A percentile compares a stretch with the other conserved stretches of the same genome.
These are phyloP conservation scores for Drosophila mayri DNA, from an alignment of 1,140 invertebrate species.

Conservation along the genomic window DNA sequence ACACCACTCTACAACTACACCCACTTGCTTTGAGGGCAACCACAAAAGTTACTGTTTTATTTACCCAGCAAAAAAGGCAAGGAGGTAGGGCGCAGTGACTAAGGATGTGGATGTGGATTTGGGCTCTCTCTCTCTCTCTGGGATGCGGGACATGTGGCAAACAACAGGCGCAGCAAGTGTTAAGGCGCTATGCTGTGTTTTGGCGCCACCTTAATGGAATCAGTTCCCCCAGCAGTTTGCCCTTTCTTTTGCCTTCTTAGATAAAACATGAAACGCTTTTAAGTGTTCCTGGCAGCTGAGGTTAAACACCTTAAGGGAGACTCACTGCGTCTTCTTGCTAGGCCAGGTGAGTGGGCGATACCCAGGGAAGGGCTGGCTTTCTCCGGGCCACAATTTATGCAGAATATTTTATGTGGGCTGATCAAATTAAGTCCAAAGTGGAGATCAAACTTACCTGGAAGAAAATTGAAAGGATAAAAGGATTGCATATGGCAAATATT, in stretches of 20 bases:
- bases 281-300: slow-evolving; percentile 58
- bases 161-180: slow-evolving; percentile 50
- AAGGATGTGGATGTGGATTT: slow-evolving; percentile 11
- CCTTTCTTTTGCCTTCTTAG: slow-evolving; percentile 27
- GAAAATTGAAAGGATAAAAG: background rate
- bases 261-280: slow-evolving; percentile 68
- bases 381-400: slow-evolving; percentile 14
- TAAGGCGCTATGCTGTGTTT: slow-evolving; percentile 42
- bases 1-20: slow-evolving; percentile 23
- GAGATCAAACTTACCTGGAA: background rate
- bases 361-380: slow-evolving; percentile 7
- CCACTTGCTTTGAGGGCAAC: slow-evolving; percentile 48
- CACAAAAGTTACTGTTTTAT: slow-evolving; percentile 68
- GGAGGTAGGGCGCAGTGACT: slow-evolving; percentile 9
- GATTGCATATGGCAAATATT: background rate
- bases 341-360: slow-evolving; percentile 27
- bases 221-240: slow-evolving; percentile 30
- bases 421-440: slow-evolving; percentile 21
- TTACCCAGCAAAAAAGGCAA: slow-evolving; percentile 30
- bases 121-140: background rate
- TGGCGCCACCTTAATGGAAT: slow-evolving; percentile 58
- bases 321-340: slow-evolving; percentile 11
- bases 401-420: slow-evolving; percentile 17
- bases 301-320: slow-evolving; percentile 64
- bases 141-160: slow-evolving; percentile 47